Evolutionary conservation across 2,797 vertebrate genomes (phyloP).

Genomic region (Todus mexicanus): DNA sequence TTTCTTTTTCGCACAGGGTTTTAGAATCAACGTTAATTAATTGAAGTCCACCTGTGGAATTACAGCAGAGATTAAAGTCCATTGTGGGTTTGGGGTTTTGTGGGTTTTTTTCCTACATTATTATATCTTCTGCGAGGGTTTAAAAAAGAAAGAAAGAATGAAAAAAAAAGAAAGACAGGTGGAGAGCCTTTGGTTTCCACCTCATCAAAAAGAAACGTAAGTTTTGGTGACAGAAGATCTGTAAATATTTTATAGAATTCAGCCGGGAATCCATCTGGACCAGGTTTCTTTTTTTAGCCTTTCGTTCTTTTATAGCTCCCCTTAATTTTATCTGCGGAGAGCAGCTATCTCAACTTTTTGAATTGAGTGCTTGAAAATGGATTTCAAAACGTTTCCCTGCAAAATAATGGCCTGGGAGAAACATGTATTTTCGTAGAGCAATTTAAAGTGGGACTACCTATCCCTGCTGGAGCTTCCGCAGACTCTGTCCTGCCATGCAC

Average conservation of each 20-base stretch:
- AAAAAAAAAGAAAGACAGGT: slow-evolving; percentile 11
- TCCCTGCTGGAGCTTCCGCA: background rate
- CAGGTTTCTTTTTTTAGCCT: slow-evolving; percentile 48
- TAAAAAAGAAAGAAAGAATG: background rate
- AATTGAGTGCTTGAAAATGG: background rate
- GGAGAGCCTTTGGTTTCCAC: slow-evolving; percentile 46
- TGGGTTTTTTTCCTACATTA: background rate
- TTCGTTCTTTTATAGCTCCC: background rate
- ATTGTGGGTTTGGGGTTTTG: background rate
- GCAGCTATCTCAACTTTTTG: background rate
- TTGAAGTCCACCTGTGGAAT: background rate
- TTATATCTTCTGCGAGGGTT: background rate
- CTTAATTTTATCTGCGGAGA: slow-evolving; percentile 30
- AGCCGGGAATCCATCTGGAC: slow-evolving; percentile 62
- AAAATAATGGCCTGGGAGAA: background rate
- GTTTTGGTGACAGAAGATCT: slow-evolving; percentile 61
- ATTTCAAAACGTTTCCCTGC: background rate
- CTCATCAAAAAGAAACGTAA: slow-evolving; percentile 51
- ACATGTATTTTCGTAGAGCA: background rate
- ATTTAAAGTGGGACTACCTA: background rate
- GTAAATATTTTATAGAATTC: slow-evolving; percentile 70
- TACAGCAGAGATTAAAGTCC: background rate
- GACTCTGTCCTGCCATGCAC: background rate
- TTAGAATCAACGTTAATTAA: background rate
- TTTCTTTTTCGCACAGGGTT: background rate